Evolutionary conservation across 2,888 invertebrate species (phyloP).

Genomic region (Aelia acuminata): DNA sequence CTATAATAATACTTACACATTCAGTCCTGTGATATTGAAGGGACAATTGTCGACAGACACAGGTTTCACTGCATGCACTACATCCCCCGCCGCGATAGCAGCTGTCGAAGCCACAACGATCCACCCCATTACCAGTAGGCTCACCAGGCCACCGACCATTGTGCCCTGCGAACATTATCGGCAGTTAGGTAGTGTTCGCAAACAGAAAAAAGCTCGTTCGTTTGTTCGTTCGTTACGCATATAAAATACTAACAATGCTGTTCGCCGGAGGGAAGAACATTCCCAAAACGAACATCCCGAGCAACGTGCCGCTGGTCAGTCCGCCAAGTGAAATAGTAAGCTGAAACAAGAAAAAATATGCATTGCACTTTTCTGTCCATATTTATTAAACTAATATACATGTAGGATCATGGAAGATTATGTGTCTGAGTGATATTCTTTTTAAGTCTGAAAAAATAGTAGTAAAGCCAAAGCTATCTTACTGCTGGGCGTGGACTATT

Average conservation of each 20-base stretch:
- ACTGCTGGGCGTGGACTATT: too few relatives aligned
- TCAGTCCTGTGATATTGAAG: neutral
- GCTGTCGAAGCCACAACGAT: constrained; percentile 55
- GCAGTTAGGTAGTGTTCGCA: neutral
- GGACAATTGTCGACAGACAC: constrained; percentile 61
- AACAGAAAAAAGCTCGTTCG: neutral
- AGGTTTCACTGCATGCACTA: constrained; percentile 61
- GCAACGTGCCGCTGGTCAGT: constrained; percentile 77
- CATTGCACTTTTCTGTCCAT: too few relatives aligned
- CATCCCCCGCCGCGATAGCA: constrained; percentile 50
- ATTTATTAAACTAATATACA: too few relatives aligned
- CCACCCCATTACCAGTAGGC: constrained; percentile 66
- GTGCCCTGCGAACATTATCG: constrained; percentile 65
- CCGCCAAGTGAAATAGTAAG: constrained; percentile 76
- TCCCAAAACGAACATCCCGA: constrained; percentile 79
- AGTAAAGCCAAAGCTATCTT: too few relatives aligned
- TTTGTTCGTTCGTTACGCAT: neutral
- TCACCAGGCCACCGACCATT: constrained; percentile 65
- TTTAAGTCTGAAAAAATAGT: too few relatives aligned
- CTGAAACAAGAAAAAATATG: constrained; percentile 70
- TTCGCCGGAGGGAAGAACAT: constrained; percentile 78
- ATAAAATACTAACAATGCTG: constrained; percentile 67
- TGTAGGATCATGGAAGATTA: too few relatives aligned
- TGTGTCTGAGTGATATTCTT: too few relatives aligned
- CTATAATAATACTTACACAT: neutral